These are phyloP conservation scores for Alligator sinensis DNA, from an alignment of 2,113 vertebrate species.

Conservation along the genomic window DNA sequence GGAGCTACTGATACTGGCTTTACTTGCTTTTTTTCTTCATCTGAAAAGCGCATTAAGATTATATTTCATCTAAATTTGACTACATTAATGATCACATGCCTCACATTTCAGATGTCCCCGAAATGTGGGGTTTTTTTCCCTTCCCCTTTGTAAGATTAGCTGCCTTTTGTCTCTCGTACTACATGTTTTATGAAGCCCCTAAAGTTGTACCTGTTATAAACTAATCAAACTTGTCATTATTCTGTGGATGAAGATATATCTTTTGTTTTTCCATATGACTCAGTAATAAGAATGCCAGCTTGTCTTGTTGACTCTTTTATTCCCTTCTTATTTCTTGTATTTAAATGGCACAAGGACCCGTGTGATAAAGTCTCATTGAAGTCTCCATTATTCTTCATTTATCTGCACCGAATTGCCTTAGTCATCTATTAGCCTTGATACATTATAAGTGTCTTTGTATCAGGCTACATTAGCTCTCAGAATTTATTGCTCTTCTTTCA, in stretches of 20 bases:
- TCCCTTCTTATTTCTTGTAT: slow-evolving; percentile 18
- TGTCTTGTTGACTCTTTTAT: neutral
- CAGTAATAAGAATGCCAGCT: neutral
- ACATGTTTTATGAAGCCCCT: neutral
- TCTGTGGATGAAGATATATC: neutral
- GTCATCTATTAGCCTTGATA: neutral
- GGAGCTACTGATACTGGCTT: neutral
- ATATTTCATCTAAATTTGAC: neutral
- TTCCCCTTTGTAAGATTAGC: neutral
- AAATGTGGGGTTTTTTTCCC: neutral
- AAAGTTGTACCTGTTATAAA: neutral
- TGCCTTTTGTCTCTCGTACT: neutral
- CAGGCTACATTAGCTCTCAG: neutral
- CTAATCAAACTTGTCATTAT: neutral
- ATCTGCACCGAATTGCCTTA: slow-evolving; percentile 11
- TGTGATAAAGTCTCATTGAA: slow-evolving; percentile 7
- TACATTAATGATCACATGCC: neutral
- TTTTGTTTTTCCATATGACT: neutral
- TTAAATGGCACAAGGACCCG: neutral
- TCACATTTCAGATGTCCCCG: neutral
- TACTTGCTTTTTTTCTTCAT: neutral
- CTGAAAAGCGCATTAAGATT: neutral
- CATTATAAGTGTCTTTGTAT: neutral
- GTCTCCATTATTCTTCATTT: slow-evolving; percentile 32
- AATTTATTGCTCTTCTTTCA: slow-evolving; percentile 49